Percentiles rank a stretch among this genome's conserved stretches.
phyloP scores from a whole-genome alignment of 2,797 vertebrate species.

The Anabacerthia variegaticeps region DNA sequence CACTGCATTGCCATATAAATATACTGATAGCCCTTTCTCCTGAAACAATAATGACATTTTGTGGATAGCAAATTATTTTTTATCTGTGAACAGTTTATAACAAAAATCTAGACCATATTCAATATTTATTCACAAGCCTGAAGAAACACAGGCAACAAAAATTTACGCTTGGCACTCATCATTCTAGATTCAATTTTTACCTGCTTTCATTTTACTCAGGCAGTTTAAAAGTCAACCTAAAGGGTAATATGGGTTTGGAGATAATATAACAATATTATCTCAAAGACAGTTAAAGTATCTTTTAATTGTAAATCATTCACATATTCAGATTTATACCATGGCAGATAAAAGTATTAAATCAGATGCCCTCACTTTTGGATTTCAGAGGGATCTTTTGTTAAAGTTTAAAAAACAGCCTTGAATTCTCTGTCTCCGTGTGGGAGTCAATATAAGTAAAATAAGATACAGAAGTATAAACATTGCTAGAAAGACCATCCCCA shows the following conservation, averaged over 20 bases:
- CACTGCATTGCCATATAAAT: constrained; percentile 37
- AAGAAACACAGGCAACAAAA: neutral
- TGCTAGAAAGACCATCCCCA: neutral
- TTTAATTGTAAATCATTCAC: neutral
- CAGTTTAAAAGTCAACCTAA: neutral
- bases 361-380: neutral
- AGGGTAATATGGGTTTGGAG: neutral
- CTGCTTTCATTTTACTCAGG: neutral
- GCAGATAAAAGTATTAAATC: neutral
- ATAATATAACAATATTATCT: neutral
- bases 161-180: neutral
- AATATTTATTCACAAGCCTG: neutral
- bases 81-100: neutral
- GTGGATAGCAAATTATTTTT: neutral
- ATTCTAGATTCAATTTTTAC: neutral
- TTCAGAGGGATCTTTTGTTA: neutral
- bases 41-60: constrained; percentile 56
- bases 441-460: neutral
- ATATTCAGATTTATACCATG: neutral
- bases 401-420: neutral
- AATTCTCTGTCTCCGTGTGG: neutral
- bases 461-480: neutral
- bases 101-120: neutral
- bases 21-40: neutral
- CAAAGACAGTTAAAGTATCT: neutral